These are phyloP conservation scores for Mythimna albipuncta DNA, from an alignment of 2,888 invertebrate species.

Conservation along the genomic window DNA sequence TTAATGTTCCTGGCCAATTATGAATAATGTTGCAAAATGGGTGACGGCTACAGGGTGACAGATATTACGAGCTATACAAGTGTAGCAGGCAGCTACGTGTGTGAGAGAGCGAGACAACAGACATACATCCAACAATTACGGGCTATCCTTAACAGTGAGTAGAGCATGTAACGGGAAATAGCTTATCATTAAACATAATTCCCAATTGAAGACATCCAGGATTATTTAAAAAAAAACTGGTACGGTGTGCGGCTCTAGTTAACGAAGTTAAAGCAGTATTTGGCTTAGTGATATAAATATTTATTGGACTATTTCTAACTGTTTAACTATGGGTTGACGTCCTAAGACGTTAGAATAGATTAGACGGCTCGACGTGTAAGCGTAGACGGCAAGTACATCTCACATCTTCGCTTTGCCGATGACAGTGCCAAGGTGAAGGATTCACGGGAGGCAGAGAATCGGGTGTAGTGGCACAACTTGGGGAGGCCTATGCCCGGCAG, in stretches of 20 bases:
- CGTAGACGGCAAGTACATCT: neutral
- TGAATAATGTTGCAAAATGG: conserved; percentile 35
- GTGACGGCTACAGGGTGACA: conserved; percentile 25
- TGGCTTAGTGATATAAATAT: neutral
- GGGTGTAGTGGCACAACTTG: neutral
- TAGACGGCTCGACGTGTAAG: neutral
- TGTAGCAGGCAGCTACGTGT: conserved; percentile 7
- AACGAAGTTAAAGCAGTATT: neutral
- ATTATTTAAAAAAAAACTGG: neutral
- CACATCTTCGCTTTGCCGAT: neutral
- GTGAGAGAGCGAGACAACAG: conserved; percentile 11
- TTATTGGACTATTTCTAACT: neutral
- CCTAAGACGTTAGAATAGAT: neutral
- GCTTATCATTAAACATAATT: conserved; percentile 1
- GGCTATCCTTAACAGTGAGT: conserved; percentile 13
- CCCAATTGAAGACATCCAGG: neutral
- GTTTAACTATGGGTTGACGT: neutral
- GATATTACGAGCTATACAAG: conserved; percentile 10
- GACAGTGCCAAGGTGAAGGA: neutral
- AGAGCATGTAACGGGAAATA: conserved; percentile 9
- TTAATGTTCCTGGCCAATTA: conserved; percentile 48
- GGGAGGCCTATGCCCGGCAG: no score
- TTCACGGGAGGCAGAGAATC: neutral
- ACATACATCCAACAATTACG: conserved; percentile 14
- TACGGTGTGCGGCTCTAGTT: neutral